A percentile compares a stretch with the other conserved stretches of the same genome.
These are phyloP conservation scores for Cheilosia impressa DNA, from an alignment of 2,888 invertebrate species.

Conservation along the genomic window DNA sequence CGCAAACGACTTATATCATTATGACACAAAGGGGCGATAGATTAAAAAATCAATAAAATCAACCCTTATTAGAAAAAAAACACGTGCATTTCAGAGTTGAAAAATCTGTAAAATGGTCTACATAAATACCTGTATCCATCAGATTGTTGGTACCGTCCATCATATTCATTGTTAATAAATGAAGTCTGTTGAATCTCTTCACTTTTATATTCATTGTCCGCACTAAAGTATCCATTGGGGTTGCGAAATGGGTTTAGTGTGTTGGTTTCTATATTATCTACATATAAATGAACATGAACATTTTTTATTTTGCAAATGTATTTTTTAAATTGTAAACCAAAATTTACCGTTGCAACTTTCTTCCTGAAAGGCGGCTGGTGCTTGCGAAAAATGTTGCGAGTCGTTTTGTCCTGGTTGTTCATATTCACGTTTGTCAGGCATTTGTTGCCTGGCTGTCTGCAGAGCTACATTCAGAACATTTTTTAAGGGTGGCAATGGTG, in stretches of 20 bases:
- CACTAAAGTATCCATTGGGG: slow-evolving; percentile 80
- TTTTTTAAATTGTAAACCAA: not conserved
- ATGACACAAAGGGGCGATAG: too few species aligned
- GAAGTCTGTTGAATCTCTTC: slow-evolving; percentile 82
- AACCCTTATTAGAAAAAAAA: not conserved
- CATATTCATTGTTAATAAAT: slow-evolving; percentile 82
- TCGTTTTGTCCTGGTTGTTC: slow-evolving; percentile 80
- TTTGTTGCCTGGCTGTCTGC: slow-evolving; percentile 91
- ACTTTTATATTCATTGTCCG: slow-evolving; percentile 78
- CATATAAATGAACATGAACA: not conserved
- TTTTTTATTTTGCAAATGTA: not conserved
- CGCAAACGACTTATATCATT: too few species aligned
- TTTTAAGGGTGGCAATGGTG: slow-evolving; percentile 90
- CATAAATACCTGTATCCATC: slow-evolving; percentile 81
- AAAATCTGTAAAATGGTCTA: not conserved
- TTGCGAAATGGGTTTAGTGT: slow-evolving; percentile 83
- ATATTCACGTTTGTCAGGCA: slow-evolving; percentile 87
- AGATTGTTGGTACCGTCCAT: slow-evolving; percentile 82
- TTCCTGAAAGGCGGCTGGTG: slow-evolving; percentile 43
- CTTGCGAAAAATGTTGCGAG: slow-evolving; percentile 52
- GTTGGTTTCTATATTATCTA: slow-evolving; percentile 78
- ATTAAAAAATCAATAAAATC: slow-evolving; percentile 25
- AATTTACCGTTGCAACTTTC: slow-evolving; percentile 53
- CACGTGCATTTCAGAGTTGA: not conserved
- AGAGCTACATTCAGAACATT: slow-evolving; percentile 92